Base-by-base conservation (phyloP, 1,140 invertebrate species). In the Lordiphosa collinella region DNA sequence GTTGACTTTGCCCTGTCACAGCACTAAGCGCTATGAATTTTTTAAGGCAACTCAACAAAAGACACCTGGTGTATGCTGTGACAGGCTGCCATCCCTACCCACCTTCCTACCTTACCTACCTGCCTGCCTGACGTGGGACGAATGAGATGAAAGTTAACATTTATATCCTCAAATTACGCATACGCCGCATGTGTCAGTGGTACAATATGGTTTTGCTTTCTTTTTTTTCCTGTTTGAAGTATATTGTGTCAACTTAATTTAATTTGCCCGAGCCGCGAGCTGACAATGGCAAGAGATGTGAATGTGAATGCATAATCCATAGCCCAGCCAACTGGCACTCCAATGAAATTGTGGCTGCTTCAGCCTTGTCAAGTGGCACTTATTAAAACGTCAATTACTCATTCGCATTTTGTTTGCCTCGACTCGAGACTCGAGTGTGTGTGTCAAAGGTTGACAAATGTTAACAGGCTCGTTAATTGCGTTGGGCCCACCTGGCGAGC, bases 301-400 rank as follows among this genome's bases (percentile, higher is more conserved):
- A 56, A 31, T 46, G 53, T 18, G 47, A 35, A 10, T 36, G 34
- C 16, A 32, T 22, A 49, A 18, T 12, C 14, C 18, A 22, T 65
- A 22, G 36, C 32, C 11, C 11, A 34, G 12, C 40, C 3, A 18
- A 34, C 29, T 44, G 44, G 32, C 31, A 18, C 43, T 47, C 31
- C 11, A 12, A 8, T 51, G 49, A 43, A 35, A 36, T 13, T 37
- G 14, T 12, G 41, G 67, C 25, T 38, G 13, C 35, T 55, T 69
- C 50, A 47, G 51, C 34, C 44, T 31, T 51, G 67, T 51, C 67
- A 56, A 67, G 68, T 63, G 38, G 9, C 53, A 67, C 74, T 78
- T 79, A 78, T 78, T 79, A 78, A 78, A 78, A 72, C 70, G 74
- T 78, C 62, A 78, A 62, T 63, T 73, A 73, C 62, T 67, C 73